A percentile compares a stretch with the other conserved stretches of the same genome.
Evolutionary conservation across 2,797 vertebrate genomes (phyloP).

Genomic region (Acipenser transmontanus): DNA sequence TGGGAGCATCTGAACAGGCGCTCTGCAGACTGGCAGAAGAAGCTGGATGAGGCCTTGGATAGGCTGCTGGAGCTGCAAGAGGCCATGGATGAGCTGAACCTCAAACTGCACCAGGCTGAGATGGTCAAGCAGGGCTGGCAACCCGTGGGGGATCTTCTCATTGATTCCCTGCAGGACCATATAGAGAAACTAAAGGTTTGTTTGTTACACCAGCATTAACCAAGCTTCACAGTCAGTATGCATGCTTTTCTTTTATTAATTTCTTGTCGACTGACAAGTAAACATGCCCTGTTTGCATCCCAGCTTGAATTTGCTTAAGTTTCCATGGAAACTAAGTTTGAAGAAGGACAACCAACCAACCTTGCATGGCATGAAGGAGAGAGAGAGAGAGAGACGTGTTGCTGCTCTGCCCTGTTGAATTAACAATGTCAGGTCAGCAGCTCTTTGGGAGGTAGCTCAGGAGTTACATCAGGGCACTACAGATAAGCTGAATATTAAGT

Average conservation of each 20-base stretch:
- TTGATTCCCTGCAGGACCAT: conserved; percentile 83
- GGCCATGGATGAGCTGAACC: conserved; percentile 77
- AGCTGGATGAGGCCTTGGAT: conserved; percentile 77
- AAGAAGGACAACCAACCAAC: no score
- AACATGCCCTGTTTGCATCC: no score
- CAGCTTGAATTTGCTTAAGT: no score
- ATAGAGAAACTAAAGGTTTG: conserved; percentile 86
- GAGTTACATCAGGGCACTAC: neutral
- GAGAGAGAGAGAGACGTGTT: neutral
- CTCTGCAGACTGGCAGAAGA: conserved; percentile 80
- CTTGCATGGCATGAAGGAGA: neutral
- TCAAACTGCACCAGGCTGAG: conserved; percentile 84
- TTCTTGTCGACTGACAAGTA: no score
- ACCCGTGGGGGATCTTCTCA: conserved; percentile 80
- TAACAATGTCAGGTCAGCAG: neutral
- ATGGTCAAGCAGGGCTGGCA: conserved; percentile 86
- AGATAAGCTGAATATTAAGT: neutral
- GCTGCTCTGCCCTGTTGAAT: no score
- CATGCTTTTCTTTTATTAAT: no score
- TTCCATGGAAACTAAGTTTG: no score
- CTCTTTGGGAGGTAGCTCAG: neutral
- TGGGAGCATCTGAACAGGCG: conserved; percentile 75
- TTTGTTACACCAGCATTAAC: neutral
- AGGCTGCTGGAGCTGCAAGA: conserved; percentile 82
- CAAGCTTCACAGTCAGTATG: neutral